A percentile compares a stretch with the other conserved stretches of the same genome.
Evolutionary conservation across 2,888 invertebrate genomes (phyloP).

Genomic region (Cistogaster globosa): DNA sequence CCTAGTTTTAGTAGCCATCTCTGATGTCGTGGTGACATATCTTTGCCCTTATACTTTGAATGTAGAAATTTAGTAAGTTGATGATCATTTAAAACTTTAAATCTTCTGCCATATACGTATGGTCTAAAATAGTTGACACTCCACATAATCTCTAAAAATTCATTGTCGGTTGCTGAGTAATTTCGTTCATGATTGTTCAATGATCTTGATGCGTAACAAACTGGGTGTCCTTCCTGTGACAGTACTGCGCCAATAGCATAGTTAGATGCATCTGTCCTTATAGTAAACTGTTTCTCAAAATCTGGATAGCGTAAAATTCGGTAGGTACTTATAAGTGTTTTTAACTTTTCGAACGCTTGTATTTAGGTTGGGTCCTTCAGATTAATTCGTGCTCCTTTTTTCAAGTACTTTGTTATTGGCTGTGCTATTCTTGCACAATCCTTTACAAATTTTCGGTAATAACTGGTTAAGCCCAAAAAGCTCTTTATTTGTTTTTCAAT

Average conservation of each 20-base stretch:
- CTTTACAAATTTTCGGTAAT: constrained; percentile 27
- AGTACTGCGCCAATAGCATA: constrained; percentile 30
- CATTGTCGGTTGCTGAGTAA: constrained; percentile 45
- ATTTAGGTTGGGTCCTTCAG: neutral
- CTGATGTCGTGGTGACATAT: constrained; percentile 57
- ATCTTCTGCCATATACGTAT: constrained; percentile 44
- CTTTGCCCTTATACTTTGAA: constrained; percentile 58
- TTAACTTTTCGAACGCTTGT: constrained; percentile 28
- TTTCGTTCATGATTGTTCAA: constrained; percentile 44
- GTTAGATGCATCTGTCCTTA: constrained; percentile 23
- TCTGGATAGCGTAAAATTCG: constrained; percentile 9
- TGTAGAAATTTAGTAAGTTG: constrained; percentile 57
- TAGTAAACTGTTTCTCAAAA: constrained; percentile 23
- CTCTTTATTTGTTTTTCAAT: constrained; percentile 49
- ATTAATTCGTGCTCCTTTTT: constrained; percentile 25
- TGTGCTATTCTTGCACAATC: constrained; percentile 9
- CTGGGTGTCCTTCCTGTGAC: constrained; percentile 38
- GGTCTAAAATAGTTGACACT: constrained; percentile 52
- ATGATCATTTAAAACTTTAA: constrained; percentile 48
- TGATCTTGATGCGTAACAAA: constrained; percentile 20
- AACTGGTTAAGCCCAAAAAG: constrained; percentile 42
- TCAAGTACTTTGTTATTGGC: constrained; percentile 28
- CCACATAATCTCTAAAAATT: constrained; percentile 52
- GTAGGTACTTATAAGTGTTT: constrained; percentile 14
- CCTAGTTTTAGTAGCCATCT: constrained; percentile 43